phyloP scores from a whole-genome alignment of 2,888 invertebrate species.

The Periphyllus acericola region DNA sequence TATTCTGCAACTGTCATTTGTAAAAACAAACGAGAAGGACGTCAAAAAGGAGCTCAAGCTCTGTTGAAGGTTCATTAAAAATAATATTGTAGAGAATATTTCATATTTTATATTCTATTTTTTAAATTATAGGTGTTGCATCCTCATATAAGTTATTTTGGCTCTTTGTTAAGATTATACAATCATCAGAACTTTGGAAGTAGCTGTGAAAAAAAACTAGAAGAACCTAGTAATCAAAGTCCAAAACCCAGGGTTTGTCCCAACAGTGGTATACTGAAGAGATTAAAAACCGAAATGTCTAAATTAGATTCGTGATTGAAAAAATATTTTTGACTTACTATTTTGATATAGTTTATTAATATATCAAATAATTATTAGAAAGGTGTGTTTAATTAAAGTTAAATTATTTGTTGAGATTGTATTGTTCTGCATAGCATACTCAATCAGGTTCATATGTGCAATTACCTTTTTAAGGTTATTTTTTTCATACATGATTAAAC shows the following conservation, averaged over 20 bases:
- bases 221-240: conserved; percentile 91
- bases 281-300: conserved; percentile 83
- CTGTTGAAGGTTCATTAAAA: conserved; percentile 74
- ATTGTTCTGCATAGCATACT: too few relatives aligned
- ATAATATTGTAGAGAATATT: neutral
- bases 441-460: too few relatives aligned
- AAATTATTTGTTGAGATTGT: too few relatives aligned
- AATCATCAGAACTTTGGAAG: conserved; percentile 90
- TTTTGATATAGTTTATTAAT: neutral
- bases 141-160: conserved; percentile 95
- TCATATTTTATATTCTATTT: conserved; percentile 25
- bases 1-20: conserved; percentile 89
- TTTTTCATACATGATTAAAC: too few relatives aligned
- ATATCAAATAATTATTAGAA: neutral
- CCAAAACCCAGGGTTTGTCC: conserved; percentile 90
- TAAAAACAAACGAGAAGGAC: conserved; percentile 95
- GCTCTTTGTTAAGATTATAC: conserved; percentile 90
- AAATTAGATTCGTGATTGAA: conserved; percentile 73
- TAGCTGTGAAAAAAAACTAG: conserved; percentile 89
- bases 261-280: conserved; percentile 88
- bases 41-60: conserved; percentile 94
- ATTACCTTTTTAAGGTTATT: too few relatives aligned
- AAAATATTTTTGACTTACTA: neutral
- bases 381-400: too few relatives aligned
- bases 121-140: conserved; percentile 78